Conservation (phyloP, 1,140 invertebrate species). For the Heliconius hermathena region DNA sequence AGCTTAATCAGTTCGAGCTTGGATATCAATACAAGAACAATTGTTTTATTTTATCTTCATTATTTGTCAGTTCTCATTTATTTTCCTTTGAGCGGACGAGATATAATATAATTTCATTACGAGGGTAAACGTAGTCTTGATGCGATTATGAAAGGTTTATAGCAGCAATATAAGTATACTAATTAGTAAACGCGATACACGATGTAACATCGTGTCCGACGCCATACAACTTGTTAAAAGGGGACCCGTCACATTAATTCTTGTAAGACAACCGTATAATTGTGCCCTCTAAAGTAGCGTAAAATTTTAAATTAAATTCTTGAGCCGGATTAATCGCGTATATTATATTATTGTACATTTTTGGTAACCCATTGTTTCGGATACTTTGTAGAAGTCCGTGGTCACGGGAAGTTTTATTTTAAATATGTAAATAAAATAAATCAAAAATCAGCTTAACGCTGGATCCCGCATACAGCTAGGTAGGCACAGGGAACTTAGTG, state of each 20-base stretch:
- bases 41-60: background rate
- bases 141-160: conserved; percentile 31
- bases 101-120: conserved; percentile 7
- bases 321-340: no score
- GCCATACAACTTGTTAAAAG: conserved; percentile 59
- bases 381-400: no score
- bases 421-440: no score
- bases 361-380: no score
- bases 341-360: no score
- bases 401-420: no score
- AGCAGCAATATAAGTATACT: conserved; percentile 33
- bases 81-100: background rate
- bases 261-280: conserved; percentile 52
- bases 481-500: no score
- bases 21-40: background rate
- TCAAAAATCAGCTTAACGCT: no score
- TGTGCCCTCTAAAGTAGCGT: conserved; percentile 36
- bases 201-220: conserved; percentile 44
- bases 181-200: conserved; percentile 43
- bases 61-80: background rate
- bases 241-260: conserved; percentile 53
- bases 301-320: background rate
- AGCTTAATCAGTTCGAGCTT: background rate
- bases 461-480: no score
- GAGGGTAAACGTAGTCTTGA: conserved; percentile 13